Percentiles rank a stretch among this genome's conserved stretches.
phyloP scores from a whole-genome alignment of 2,888 invertebrate species.

The Mechanitis messenoides region DNA sequence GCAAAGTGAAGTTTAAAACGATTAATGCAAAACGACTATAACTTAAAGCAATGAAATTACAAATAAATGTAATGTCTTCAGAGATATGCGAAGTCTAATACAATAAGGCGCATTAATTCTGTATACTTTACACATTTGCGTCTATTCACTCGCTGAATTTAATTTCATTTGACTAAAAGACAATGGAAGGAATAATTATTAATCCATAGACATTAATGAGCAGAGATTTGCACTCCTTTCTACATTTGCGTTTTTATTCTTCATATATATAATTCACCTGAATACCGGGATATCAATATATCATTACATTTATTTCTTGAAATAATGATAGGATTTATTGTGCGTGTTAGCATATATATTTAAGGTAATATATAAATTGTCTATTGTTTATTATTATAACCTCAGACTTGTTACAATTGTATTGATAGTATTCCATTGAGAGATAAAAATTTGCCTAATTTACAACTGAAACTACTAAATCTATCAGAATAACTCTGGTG shows the following conservation, averaged over 20 bases:
- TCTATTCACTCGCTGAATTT: constrained; percentile 53
- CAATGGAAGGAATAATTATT: constrained; percentile 62
- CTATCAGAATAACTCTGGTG: too few relatives aligned
- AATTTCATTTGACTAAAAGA: constrained; percentile 59
- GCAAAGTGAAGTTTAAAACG: neutral
- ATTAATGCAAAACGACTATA: neutral
- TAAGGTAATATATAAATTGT: too few relatives aligned
- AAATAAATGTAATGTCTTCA: neutral
- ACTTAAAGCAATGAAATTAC: neutral
- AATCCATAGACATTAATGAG: constrained; percentile 70
- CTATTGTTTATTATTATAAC: too few relatives aligned
- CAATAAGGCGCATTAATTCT: constrained; percentile 16
- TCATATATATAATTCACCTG: constrained; percentile 58
- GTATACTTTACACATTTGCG: constrained; percentile 42
- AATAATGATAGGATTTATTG: constrained; percentile 13
- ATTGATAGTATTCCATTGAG: too few relatives aligned
- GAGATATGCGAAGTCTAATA: constrained; percentile 12
- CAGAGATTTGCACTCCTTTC: constrained; percentile 58
- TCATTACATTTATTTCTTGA: constrained; percentile 39
- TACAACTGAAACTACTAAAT: too few relatives aligned
- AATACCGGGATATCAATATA: constrained; percentile 47
- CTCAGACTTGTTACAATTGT: too few relatives aligned
- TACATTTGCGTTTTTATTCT: constrained; percentile 53
- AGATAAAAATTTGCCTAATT: too few relatives aligned
- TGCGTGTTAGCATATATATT: too few relatives aligned